phyloP scores from a whole-genome alignment of 1,140 invertebrate species.

The Brachionus sp. region DNA sequence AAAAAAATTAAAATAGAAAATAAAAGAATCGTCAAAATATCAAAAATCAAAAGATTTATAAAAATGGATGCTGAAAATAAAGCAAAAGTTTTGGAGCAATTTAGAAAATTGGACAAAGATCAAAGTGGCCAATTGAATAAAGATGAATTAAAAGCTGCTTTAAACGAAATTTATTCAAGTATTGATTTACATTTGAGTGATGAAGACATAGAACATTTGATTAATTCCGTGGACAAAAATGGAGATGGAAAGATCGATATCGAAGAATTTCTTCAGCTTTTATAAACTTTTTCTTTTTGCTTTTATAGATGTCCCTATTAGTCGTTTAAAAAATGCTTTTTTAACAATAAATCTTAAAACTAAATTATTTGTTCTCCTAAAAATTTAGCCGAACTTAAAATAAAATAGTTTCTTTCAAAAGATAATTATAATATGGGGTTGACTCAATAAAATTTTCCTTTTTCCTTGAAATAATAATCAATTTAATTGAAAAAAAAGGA shows the following conservation, averaged over 20 bases:
- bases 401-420: no score
- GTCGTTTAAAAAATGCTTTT: no score
- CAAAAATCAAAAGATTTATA: not conserved
- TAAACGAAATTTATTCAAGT: constrained; percentile 8
- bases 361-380: no score
- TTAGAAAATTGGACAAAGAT: constrained; percentile 30
- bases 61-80: not conserved
- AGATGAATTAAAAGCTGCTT: not conserved
- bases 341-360: no score
- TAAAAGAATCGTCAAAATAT: not conserved
- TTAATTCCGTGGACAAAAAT: constrained; percentile 28
- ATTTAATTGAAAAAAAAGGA: no score
- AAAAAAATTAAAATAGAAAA: not conserved
- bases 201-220: not conserved
- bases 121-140: constrained; percentile 20
- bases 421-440: no score
- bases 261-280: constrained; percentile 43
- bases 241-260: constrained; percentile 36
- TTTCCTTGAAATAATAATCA: no score
- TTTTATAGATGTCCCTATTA: not conserved
- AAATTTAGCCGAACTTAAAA: no score
- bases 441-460: no score
- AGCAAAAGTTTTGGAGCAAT: not conserved
- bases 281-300: not conserved
- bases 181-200: constrained; percentile 25